Evolutionary conservation across 2,113 vertebrate genomes (phyloP).

Genomic region (Peromyscus polionotus): DNA sequence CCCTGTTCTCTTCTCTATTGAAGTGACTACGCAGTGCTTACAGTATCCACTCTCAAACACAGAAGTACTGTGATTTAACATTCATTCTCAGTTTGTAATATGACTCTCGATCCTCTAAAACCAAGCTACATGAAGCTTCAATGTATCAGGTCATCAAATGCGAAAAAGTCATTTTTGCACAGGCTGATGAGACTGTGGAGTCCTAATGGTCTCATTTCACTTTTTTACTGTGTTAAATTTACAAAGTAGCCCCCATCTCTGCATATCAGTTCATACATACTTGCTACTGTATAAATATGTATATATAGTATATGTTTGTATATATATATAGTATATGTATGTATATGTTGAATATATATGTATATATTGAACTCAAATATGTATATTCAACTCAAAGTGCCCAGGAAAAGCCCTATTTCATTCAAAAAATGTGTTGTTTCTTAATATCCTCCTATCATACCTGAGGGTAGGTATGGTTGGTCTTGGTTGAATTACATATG

Average conservation of each 20-base stretch:
- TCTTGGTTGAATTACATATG: not conserved
- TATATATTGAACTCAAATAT: not conserved
- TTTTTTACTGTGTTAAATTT: not conserved
- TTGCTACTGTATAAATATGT: not conserved
- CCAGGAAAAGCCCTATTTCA: not conserved
- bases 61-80: not conserved
- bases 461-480: not conserved
- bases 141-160: not conserved
- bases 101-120: not conserved
- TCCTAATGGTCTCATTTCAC: not conserved
- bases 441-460: not conserved
- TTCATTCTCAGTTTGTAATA: not conserved
- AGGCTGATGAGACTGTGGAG: not conserved
- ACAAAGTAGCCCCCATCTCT: not conserved
- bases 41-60: not conserved
- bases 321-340: too few relatives aligned
- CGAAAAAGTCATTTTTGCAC: not conserved
- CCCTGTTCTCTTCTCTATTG: not conserved
- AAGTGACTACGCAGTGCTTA: not conserved
- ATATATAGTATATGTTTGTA: not conserved
- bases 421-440: not conserved
- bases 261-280: not conserved
- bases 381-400: not conserved
- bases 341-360: too few relatives aligned
- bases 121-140: not conserved